Base-by-base conservation (phyloP, 2,797 vertebrate species). In the Poeciliopsis gracilis region DNA sequence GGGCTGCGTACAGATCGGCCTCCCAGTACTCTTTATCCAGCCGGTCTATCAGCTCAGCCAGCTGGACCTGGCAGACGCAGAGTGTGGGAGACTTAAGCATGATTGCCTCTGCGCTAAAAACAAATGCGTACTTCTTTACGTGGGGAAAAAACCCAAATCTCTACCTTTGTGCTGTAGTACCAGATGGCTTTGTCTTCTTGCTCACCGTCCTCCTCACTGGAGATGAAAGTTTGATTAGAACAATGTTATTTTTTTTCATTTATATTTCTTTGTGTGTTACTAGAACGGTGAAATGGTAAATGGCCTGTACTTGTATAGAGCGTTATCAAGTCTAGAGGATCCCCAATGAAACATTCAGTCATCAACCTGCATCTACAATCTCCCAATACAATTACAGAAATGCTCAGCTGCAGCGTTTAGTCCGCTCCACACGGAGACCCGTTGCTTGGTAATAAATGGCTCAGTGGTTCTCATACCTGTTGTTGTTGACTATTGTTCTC, bases 151-250 rank as follows among this genome's bases (percentile, higher is more conserved):
- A 16, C 23, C 69, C 25, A 47, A 3, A 47, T 30, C 0, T 1
- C 9, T 93, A 94, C 96, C 92, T 97, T 98, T 86, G 97, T 97
- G 94, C 97, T 99, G 90, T 97, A 99, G 94, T 99, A 99, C 98
- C 98, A 99, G 91, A 98, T 97, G 93, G 95, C 95, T 96, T 99
- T 99, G 89, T 97, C 95, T 87, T 97, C 97, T 89, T 97, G 96
- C 89, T 98, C 98, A 47, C 97, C 97, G 75, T 99, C 97, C 92
- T 99, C 98, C 86, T 99, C 98, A 84, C 98, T 99, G 93, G 61
- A 92, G 87, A 77, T 46, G 71, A 78, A 55, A 86, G 15, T 63
- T 33, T 1, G 30, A 63, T 63, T 33, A 61, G 28, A 61, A 33
- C 12, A 16, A 59, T 5, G 18, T 15, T 55, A n/a, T 28, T 57